Conservation (phyloP, 2,797 vertebrate genomes). For the Poecilia gillii region DNA sequence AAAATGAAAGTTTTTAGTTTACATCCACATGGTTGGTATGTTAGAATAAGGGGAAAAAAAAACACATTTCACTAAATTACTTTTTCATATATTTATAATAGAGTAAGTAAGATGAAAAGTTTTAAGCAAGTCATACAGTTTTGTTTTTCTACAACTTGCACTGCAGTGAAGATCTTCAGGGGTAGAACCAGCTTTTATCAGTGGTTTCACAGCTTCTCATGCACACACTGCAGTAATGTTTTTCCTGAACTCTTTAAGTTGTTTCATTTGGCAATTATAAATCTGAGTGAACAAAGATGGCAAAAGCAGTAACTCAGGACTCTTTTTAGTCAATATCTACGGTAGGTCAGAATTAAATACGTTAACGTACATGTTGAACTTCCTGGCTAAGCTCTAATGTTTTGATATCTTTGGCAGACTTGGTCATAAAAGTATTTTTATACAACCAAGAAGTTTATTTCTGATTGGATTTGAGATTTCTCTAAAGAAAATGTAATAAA, state of each 20-base stretch:
- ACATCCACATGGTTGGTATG: not conserved
- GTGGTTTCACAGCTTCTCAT: not conserved
- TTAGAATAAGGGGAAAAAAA: not conserved
- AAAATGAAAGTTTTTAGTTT: not conserved
- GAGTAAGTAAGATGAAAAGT: not conserved
- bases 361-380: not conserved
- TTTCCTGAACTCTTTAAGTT: not conserved
- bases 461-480: not conserved
- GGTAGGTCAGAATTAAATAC: not conserved
- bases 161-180: not conserved
- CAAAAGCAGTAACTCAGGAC: not conserved
- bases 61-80: not conserved
- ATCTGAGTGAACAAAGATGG: not conserved
- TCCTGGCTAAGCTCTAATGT: not conserved
- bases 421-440: not conserved
- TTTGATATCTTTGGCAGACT: not conserved
- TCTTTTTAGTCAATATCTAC: not conserved
- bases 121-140: not conserved
- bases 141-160: not conserved
- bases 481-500: not conserved
- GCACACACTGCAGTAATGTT: not conserved
- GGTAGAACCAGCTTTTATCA: not conserved
- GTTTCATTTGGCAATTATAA: not conserved
- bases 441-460: not conserved
- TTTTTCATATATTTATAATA: not conserved